Evolutionary conservation across 2,113 vertebrate species (phyloP), one percentile per base, ranked within the genome.

Genomic region (Tyto alba): DNA sequence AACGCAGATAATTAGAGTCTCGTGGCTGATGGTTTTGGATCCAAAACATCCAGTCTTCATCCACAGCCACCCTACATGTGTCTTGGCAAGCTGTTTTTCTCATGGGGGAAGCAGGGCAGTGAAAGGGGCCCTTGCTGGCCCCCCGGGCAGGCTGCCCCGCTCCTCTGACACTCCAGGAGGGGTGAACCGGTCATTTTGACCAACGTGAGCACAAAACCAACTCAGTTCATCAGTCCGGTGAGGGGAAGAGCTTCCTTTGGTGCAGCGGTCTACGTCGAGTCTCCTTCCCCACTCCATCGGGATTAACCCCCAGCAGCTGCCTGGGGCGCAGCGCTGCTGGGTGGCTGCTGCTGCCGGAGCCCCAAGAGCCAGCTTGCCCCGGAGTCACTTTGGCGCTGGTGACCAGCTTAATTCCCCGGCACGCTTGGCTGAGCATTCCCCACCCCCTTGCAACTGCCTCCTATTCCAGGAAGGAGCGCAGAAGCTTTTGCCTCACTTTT

Each of bases 401-500:
- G 83, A 66, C 56, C 88, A 11, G 94, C 75, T 91, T 93, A 94
- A 92, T 73, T 90, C 81, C 81, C 80, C 62, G 3, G 76, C 95
- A 95, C 79, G 87, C 95, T 77, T 55, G 92, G 90, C 90, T 81
- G 91, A 97, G 94, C 95, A 87, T 88, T 95, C 95, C 53, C 96
- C 86, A 95, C 96, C 93, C 95, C 93, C 94, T 96, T 45, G 76
- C 89, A 93, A 94, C 96, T 89, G 85, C 94, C 91, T 84, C 63
- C 40, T 75, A 40, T 38, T 92, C 92, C 97, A 96, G 97, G 94
- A 96, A 97, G 96, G 97, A 90, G 97, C 56, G 62, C 85, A 8
- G 55, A 5, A 95, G 97, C 96, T 91, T 96, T 93, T 64, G 97
- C 95, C 97, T 97, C 96, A 90, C 97, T 97, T 95, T 96, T 75